phyloP scores from a whole-genome alignment of 1,140 invertebrate genomes.

The Drosophila auraria region DNA sequence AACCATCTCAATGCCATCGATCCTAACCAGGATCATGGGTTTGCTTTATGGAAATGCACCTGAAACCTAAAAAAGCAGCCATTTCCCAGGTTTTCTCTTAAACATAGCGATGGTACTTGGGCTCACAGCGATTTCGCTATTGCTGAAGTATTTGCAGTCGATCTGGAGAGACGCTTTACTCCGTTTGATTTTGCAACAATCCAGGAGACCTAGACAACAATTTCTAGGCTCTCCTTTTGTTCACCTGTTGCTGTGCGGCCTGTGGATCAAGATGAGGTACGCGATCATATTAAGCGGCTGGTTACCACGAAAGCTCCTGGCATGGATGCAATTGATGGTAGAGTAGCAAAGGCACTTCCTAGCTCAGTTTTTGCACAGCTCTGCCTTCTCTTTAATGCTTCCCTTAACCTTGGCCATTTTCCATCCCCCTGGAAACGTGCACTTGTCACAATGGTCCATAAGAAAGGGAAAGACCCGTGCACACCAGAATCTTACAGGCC shows the following conservation, averaged over 20 bases:
- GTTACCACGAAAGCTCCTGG: no score
- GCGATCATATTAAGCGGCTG: neutral
- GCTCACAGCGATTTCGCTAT: neutral
- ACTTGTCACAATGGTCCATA: no score
- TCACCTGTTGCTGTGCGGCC: slow-evolving; percentile 1
- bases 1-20: no score
- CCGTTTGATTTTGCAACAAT: neutral
- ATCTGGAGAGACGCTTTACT: neutral
- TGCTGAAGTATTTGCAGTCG: neutral
- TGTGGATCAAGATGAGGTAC: slow-evolving; percentile 2
- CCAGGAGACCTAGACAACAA: neutral
- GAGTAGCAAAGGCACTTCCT: no score
- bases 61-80: neutral
- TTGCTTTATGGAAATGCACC: neutral
- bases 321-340: no score
- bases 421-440: no score
- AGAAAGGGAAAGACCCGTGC: no score
- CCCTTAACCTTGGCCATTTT: no score
- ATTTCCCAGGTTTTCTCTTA: neutral
- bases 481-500: no score
- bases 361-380: no score
- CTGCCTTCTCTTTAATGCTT: no score
- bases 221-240: neutral
- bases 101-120: neutral
- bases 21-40: no score